Base-by-base conservation (phyloP, 2,888 invertebrate species). In the Pandemis cinnamomeana region DNA sequence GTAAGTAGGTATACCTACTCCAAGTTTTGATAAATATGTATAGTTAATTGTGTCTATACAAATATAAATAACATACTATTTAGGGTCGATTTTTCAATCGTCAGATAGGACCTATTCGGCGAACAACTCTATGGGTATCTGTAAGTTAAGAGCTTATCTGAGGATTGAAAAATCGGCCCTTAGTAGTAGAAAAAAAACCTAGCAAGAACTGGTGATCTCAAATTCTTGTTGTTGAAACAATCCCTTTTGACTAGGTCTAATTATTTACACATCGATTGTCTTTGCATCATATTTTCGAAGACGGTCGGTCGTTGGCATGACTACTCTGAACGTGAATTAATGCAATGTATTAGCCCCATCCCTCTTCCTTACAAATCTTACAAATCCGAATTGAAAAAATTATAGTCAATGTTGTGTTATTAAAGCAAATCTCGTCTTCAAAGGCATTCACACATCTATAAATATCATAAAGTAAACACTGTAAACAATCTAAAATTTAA, bases 391-490 rank as follows among this genome's bases (percentile, higher is more conserved):
- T 36, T 36, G 27, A 36, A 36, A 36, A 36, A 36, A 4, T 36
- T 36, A 36, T 36, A 36, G 27, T 20, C 3, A 27, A 11, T 27
- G 27, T 58, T 27, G 41, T 60, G 8, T 15, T 68, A 7, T 46
- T 41, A 46, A 71, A 64, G 67, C 61, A 67, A 20, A 48, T 61
- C 15, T 42, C 2, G 60, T 67, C 67, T 68, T 63, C 68, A 68
- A 64, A 63, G 63, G 46, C 72, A 62, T 41, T n/a, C 66, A 44
- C 72, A 62, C 63, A 64, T 67, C 58, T 69, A 69, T 69, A 46
- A 61, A 58, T 11, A 15, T 72, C 41, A 44, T 53, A 67, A 70
- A 10, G 61, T 70, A 74, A 74, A 74, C 70, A 74, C 51, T 53
- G 46, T 10, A 41, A 62, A 48, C 66, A n/a, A 44, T 63, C 46